Conservation (phyloP, 92 coral and sea anemone genomes). For the Palythoa grandiflora region DNA sequence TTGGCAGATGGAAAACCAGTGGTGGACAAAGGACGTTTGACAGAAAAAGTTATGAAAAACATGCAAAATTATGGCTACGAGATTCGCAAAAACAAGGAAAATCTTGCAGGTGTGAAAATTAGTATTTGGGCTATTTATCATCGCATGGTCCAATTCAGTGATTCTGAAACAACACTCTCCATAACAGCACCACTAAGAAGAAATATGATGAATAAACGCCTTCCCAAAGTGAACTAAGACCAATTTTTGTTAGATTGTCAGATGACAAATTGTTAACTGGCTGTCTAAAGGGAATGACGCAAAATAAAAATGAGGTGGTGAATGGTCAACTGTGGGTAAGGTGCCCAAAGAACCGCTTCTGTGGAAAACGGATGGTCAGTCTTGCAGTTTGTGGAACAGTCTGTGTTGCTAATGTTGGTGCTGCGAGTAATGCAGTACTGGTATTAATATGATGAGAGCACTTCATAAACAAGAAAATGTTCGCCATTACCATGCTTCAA, state of each 20-base stretch:
- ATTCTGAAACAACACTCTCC: constrained; percentile 27
- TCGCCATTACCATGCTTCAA: constrained; percentile 26
- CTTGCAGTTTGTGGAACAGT: constrained; percentile 34
- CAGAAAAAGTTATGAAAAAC: constrained; percentile 61
- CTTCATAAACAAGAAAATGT: constrained; percentile 36
- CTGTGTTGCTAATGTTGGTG: constrained; percentile 8
- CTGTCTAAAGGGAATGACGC: constrained; percentile 66
- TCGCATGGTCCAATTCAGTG: constrained; percentile 52
- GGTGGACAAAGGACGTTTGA: constrained; percentile 62
- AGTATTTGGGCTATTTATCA: constrained; percentile 60
- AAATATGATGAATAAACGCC: constrained; percentile 28
- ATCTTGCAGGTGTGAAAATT: constrained; percentile 48
- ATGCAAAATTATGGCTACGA: constrained; percentile 63
- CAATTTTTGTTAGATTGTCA: constrained; percentile 49
- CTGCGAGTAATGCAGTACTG: constrained; percentile 2
- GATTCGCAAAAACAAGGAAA: constrained; percentile 45
- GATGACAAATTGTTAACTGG: constrained; percentile 45
- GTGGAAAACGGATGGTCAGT: constrained; percentile 18
- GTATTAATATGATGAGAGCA: constrained; percentile 31
- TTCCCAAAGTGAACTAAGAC: constrained; percentile 35
- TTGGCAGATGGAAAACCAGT: constrained; percentile 68
- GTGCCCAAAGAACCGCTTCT: constrained; percentile 3
- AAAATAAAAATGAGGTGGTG: constrained; percentile 5
- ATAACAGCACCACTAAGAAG: constrained; percentile 1
- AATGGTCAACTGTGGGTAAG: constrained; percentile 10